A percentile compares a stretch with the other conserved stretches of the same genome.
Conservation (phyloP, 2,113 vertebrate species). For the Lagenorhynchus albirostris region DNA sequence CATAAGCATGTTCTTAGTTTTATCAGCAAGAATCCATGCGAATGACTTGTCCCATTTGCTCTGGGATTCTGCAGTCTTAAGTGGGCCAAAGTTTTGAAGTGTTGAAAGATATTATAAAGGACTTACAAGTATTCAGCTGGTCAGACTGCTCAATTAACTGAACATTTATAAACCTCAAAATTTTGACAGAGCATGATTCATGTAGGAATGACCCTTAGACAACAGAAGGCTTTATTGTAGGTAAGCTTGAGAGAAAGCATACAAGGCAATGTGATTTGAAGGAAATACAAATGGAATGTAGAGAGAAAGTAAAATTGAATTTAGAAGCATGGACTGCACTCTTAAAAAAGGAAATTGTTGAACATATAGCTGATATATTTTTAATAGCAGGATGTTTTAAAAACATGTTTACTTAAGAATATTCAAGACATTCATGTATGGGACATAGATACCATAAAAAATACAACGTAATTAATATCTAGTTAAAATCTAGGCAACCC, state of each 20-base stretch:
- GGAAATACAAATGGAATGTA: slow-evolving; percentile 16
- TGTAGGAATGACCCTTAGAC: slow-evolving; percentile 56
- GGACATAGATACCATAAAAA: background rate
- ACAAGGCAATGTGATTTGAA: background rate
- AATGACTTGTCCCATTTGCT: slow-evolving; percentile 55
- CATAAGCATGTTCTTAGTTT: slow-evolving; percentile 56
- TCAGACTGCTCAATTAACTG: slow-evolving; percentile 65
- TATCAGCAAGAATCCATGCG: slow-evolving; percentile 65
- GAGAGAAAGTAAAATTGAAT: background rate
- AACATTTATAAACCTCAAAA: slow-evolving; percentile 66
- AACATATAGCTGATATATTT: background rate
- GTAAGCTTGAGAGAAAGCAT: slow-evolving; percentile 42
- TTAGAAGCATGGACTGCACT: background rate
- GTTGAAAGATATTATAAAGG: slow-evolving; percentile 69
- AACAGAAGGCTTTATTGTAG: slow-evolving; percentile 72
- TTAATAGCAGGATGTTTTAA: background rate
- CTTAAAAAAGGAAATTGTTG: background rate
- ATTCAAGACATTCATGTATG: background rate
- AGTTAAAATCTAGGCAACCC: background rate
- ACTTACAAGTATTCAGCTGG: slow-evolving; percentile 48
- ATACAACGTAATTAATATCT: background rate
- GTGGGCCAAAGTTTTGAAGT: slow-evolving; percentile 39
- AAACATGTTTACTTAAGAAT: slow-evolving; percentile 14
- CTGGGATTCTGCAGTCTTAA: slow-evolving; percentile 53
- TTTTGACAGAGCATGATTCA: slow-evolving; percentile 64